Evolutionary conservation across 2,113 vertebrate genomes (phyloP), one percentile per base, ranked within the genome.

Genomic region (Rhinoderma darwinii): DNA sequence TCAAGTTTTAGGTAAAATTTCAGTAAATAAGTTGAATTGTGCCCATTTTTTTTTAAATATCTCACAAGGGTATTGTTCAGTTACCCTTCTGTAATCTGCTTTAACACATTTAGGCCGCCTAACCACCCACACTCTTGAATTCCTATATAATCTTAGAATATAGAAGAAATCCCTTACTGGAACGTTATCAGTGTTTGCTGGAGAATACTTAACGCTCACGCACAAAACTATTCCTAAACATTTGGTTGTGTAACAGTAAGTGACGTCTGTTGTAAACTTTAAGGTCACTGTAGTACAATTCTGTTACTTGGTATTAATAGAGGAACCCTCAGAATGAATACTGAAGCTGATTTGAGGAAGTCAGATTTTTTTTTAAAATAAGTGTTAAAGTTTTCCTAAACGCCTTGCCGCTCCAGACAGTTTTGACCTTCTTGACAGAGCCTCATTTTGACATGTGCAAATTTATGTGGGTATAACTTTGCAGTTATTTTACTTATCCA

Each of bases 61-160:
- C 8, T 35, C 27, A 18, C 2, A 18, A 3, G 63, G 30, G 10
- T 37, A 68, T 37, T 22, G 39, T 75, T 43, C 22, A 75, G 22
- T 75, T 75, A 63, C 56, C 79, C 79, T 81, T 81, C 30, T 43
- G 43, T 68, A 43, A 82, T 66, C 80, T 41, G 27, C n/a, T 2
- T 66, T 15, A 68, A 56, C 27, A 66, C 80, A 82, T 63, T 43
- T 20, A 41, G 39, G 30, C 81, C 81, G 37, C 27, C 41, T 72
- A 44, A 70, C 81, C 61, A n/a, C 81, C 41, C 47, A 22, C 78
- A 32, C 22, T 77, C 35, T n/a, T 50, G 7, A 61, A 75, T 84
- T 84, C 83, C 83, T 27, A 59, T 56, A 76, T 75, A 84, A 76
- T 84, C 70, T 61, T 59, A 84, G 74, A 44, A 59, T 84, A 84